A percentile compares a stretch with the other conserved stretches of the same genome.
phyloP scores from a whole-genome alignment of 2,113 vertebrate genomes.

The Mus musculus region GRCm39 chr6:24099501-24100000 shows the following conservation, averaged over 20 bases:
- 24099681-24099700: not conserved
- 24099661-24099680: not conserved
- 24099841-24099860: conserved; percentile 6
- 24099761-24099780: not conserved
- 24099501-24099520: not conserved
- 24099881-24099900: conserved; percentile 15
- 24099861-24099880: not conserved
- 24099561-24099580: not conserved
- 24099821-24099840: not conserved
- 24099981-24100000: not conserved
- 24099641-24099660: not conserved
- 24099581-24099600: not conserved
- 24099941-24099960: not conserved
- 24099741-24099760: not conserved
- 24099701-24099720: not conserved
- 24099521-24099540: not conserved
- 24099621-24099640: conserved; percentile 13
- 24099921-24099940: not conserved
- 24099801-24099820: not conserved
- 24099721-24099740: not conserved
- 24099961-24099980: not conserved
- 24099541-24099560: not conserved
- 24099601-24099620: not conserved
- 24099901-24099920: conserved; percentile 2
- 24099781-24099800: not conserved